Percentiles rank a stretch among this genome's conserved stretches.
Conservation (phyloP, 2,888 invertebrate genomes). For the Amiota communis region DNA sequence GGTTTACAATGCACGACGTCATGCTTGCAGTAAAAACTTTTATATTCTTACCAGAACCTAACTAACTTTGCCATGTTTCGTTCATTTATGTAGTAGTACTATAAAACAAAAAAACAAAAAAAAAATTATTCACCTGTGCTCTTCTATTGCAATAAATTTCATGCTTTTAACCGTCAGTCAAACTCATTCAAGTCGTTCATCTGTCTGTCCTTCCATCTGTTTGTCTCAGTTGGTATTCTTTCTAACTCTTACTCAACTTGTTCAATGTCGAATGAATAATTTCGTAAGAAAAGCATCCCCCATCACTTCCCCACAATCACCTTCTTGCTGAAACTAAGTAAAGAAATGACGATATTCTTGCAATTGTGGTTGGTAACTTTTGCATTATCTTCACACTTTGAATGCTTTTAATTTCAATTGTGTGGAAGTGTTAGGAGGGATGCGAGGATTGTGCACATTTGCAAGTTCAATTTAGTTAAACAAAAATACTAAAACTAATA, state of each 20-base stretch:
- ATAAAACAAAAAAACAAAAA: background rate
- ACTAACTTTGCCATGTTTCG: background rate
- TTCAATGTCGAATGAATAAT: slow-evolving; percentile 61
- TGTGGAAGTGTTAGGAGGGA: background rate
- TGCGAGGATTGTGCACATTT: too few relatives aligned
- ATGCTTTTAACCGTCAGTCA: slow-evolving; percentile 18
- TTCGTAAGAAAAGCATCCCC: slow-evolving; percentile 45
- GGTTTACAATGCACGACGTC: background rate
- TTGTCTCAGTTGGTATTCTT: background rate
- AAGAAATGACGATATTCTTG: background rate
- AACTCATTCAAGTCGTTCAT: background rate
- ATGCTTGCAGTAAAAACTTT: background rate
- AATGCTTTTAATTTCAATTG: slow-evolving; percentile 13
- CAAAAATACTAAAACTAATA: too few relatives aligned
- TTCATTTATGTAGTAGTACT: too few relatives aligned
- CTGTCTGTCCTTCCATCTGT: background rate
- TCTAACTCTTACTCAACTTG: slow-evolving; percentile 53
- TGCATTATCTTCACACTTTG: background rate
- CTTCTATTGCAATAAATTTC: slow-evolving; percentile 8
- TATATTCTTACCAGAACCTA: background rate
- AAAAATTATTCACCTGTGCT: background rate
- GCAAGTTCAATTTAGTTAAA: too few relatives aligned
- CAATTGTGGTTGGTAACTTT: slow-evolving; percentile 19
- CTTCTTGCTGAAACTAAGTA: too few relatives aligned
- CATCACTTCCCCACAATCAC: slow-evolving; percentile 30